These are phyloP conservation scores for Nematopogon swammerdamellus DNA, from an alignment of 2,888 invertebrate genomes.

Conservation along the genomic window DNA sequence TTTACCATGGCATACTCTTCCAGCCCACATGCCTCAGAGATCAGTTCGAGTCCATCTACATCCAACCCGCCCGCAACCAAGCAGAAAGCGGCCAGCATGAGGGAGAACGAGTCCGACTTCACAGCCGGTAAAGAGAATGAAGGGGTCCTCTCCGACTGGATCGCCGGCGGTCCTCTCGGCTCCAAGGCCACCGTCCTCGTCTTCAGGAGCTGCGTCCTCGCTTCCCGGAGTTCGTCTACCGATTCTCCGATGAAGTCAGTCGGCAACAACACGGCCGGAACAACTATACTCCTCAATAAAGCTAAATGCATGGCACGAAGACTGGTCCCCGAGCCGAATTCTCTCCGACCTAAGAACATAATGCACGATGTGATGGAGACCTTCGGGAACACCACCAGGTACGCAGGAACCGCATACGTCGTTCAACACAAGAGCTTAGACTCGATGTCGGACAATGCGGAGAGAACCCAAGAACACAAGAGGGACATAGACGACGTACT, in stretches of 20 bases:
- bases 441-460: slow-evolving; percentile 34
- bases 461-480: slow-evolving; percentile 20
- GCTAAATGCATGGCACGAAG: slow-evolving; percentile 46
- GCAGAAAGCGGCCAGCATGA: slow-evolving; percentile 2
- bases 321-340: slow-evolving; percentile 39
- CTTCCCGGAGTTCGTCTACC: slow-evolving; percentile 38
- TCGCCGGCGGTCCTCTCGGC: slow-evolving; percentile 59
- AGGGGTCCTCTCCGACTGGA: slow-evolving; percentile 45
- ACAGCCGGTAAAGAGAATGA: slow-evolving; percentile 19
- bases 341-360: slow-evolving; percentile 38
- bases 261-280: slow-evolving; percentile 37
- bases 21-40: slow-evolving; percentile 52
- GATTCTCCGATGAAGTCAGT: slow-evolving; percentile 40
- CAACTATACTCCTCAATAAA: slow-evolving; percentile 39
- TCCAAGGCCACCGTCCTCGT: slow-evolving; percentile 63
- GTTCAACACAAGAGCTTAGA: slow-evolving; percentile 37
- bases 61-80: slow-evolving; percentile 34
- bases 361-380: slow-evolving; percentile 53
- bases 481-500: slow-evolving; percentile 45
- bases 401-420: slow-evolving; percentile 28
- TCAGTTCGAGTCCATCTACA: slow-evolving; percentile 42
- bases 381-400: slow-evolving; percentile 33
- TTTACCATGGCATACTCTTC: too few species aligned
- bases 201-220: slow-evolving; percentile 64
- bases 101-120: slow-evolving; percentile 19